Percentiles rank a stretch among this genome's conserved stretches.
Evolutionary conservation across 1,140 invertebrate genomes (phyloP).

Genomic region (Brevipalpus yothersi): DNA sequence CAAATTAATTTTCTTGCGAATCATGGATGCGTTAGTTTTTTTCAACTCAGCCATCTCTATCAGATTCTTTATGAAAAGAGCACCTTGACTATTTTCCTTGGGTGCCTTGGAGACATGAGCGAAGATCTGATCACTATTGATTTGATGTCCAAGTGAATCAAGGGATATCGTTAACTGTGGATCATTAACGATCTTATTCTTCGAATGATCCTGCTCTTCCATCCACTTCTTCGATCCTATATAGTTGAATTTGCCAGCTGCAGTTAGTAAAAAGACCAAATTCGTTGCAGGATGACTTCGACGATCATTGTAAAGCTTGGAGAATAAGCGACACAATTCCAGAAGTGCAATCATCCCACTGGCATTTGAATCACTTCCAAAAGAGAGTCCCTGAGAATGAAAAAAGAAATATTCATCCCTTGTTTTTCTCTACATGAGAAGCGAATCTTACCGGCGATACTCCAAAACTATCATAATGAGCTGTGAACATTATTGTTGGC

Average conservation of each 20-base stretch:
- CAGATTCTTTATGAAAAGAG: conserved; percentile 36
- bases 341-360: conserved; percentile 69
- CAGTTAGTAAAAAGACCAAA: conserved; percentile 67
- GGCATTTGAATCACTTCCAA: conserved; percentile 73
- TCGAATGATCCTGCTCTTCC: conserved; percentile 65
- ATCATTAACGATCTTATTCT: conserved; percentile 34
- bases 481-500: conserved; percentile 64
- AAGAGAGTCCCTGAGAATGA: conserved; percentile 42
- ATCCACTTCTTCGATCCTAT: conserved; percentile 88
- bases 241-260: conserved; percentile 83
- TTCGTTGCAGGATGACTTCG: conserved; percentile 59
- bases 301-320: conserved; percentile 55
- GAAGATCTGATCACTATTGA: conserved; percentile 26
- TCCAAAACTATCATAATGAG: conserved; percentile 75
- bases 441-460: conserved; percentile 49
- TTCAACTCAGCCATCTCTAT: background rate
- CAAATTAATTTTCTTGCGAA: conserved; percentile 95
- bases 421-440: background rate
- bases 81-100: conserved; percentile 48
- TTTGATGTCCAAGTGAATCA: conserved; percentile 42
- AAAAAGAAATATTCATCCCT: background rate
- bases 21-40: conserved; percentile 35
- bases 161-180: conserved; percentile 65
- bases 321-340: conserved; percentile 68
- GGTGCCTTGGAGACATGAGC: conserved; percentile 92